These are phyloP conservation scores for Caracal caracal DNA, from an alignment of 2,113 vertebrate genomes.

Conservation along the genomic window DNA sequence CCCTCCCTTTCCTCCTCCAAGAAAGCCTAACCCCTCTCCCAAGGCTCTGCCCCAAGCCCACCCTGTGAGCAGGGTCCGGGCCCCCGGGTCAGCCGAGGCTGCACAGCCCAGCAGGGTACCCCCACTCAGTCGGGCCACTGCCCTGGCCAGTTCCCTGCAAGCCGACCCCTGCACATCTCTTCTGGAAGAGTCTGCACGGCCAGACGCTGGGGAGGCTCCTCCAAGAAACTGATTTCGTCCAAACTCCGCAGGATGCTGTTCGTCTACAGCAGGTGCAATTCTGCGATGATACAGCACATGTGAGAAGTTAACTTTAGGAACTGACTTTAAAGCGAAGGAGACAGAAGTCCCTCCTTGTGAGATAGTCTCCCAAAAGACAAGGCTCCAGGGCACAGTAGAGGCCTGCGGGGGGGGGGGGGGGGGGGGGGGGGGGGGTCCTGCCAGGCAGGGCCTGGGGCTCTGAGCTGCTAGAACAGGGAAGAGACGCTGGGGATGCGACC, in stretches of 20 bases:
- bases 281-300: not conserved
- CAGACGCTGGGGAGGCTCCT: not conserved
- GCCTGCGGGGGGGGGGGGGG: not conserved
- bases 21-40: not conserved
- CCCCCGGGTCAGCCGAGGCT: accelerated
- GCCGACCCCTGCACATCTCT: not conserved
- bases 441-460: no score
- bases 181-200: not conserved
- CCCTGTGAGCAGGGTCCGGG: not conserved
- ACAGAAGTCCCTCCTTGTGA: not conserved
- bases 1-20: not conserved
- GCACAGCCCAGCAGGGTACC: accelerated
- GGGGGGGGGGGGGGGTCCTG: accelerated
- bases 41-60: accelerated
- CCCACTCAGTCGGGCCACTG: accelerated
- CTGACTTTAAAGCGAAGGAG: not conserved
- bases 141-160: not conserved
- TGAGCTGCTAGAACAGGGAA: accelerated
- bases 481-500: accelerated
- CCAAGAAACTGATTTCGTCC: not conserved
- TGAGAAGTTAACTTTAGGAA: not conserved
- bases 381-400: not conserved
- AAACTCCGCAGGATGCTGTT: accelerated
- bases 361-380: not conserved
- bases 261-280: accelerated